These are phyloP conservation scores for Lagorchestes hirsutus DNA, from an alignment of 2,797 vertebrate species.

Conservation along the genomic window DNA sequence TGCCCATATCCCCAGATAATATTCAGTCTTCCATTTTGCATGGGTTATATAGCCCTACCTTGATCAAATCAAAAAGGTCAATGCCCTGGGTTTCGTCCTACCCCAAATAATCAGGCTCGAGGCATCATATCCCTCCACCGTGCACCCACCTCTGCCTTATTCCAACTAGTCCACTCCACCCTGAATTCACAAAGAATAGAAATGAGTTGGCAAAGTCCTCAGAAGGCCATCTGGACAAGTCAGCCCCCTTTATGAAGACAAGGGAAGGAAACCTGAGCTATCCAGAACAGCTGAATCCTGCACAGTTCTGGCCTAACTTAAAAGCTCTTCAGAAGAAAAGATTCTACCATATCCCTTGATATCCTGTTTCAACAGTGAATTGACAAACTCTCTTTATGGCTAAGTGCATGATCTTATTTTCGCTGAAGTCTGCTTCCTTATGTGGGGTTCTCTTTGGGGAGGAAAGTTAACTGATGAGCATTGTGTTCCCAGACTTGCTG, in stretches of 20 bases:
- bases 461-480: background rate
- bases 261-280: constrained; percentile 6
- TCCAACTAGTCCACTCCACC: background rate
- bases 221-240: background rate
- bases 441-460: background rate
- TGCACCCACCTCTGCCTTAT: constrained; percentile 7
- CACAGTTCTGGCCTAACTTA: background rate
- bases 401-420: background rate
- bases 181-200: background rate
- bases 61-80: constrained; percentile 22
- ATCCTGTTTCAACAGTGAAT: background rate
- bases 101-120: background rate
- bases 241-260: background rate
- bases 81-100: background rate
- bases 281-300: background rate
- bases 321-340: background rate
- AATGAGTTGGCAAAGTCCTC: background rate
- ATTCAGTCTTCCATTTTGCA: background rate
- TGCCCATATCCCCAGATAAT: constrained; percentile 7
- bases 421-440: background rate
- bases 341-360: constrained; percentile 23
- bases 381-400: background rate
- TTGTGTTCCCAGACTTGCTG: background rate
- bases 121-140: background rate
- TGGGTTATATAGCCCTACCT: constrained; percentile 2